phyloP scores from a whole-genome alignment of 1,140 invertebrate genomes.

The Hetaerina americana region DNA sequence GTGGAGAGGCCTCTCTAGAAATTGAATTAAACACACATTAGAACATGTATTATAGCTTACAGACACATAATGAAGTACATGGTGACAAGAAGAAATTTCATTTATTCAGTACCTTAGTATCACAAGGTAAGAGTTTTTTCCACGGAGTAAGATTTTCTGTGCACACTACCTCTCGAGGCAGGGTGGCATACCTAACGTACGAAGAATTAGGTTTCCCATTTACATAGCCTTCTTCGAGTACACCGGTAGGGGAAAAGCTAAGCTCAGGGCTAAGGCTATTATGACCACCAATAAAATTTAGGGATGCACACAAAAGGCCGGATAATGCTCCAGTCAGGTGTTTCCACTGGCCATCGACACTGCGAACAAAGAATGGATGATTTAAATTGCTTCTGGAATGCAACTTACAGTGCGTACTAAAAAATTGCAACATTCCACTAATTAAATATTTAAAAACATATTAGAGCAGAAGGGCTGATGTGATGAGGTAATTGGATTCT shows the following conservation, averaged over 20 bases:
- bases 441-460: too few species aligned
- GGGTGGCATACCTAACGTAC: conserved; percentile 64
- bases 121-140: conserved; percentile 91
- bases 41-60: too few species aligned
- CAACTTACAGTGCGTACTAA: too few species aligned
- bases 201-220: conserved; percentile 35
- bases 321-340: conserved; percentile 78
- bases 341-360: conserved; percentile 72
- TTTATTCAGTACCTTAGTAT: conserved; percentile 45
- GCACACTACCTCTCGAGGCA: conserved; percentile 92
- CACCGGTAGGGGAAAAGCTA: conserved; percentile 63
- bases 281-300: conserved; percentile 88
- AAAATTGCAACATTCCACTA: too few species aligned
- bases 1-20: conserved; percentile 63
- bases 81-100: neutral
- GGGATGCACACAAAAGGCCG: conserved; percentile 86
- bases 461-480: too few species aligned
- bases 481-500: too few species aligned
- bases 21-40: too few species aligned
- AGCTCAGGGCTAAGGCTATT: conserved; percentile 75
- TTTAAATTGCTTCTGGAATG: too few species aligned
- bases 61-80: too few species aligned
- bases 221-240: conserved; percentile 29
- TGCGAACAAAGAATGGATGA: conserved; percentile 19
- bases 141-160: conserved; percentile 98